Conservation (phyloP, 2,113 vertebrate species). For the Tupaia tana region DNA sequence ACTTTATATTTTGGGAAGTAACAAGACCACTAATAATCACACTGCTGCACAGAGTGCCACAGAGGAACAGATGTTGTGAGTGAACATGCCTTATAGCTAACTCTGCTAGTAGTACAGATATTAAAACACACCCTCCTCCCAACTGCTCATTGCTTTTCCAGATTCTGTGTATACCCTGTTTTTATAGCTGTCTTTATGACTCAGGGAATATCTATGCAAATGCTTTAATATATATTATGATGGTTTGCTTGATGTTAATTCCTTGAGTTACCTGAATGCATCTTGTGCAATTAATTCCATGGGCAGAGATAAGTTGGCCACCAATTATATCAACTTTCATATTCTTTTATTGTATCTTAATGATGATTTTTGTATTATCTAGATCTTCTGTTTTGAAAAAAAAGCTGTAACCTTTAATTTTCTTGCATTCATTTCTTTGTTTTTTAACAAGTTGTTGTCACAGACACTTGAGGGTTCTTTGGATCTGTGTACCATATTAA, state of each 20-base stretch:
- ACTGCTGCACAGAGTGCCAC: conserved; percentile 18
- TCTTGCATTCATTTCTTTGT: not conserved
- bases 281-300: conserved; percentile 2
- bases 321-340: not conserved
- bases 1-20: conserved; percentile 62
- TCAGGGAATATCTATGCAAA: conserved; percentile 65
- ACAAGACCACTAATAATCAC: conserved; percentile 63
- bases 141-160: conserved; percentile 61
- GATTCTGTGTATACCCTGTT: conserved; percentile 38
- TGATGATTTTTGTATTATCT: not conserved
- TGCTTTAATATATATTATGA: not conserved
- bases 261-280: not conserved
- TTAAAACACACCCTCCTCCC: conserved; percentile 54
- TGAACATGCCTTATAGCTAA: conserved; percentile 6
- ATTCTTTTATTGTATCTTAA: not conserved
- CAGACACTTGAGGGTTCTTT: not conserved
- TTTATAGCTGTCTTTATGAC: conserved; percentile 63
- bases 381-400: not conserved
- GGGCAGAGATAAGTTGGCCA: not conserved
- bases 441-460: not conserved
- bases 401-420: not conserved
- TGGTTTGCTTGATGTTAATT: conserved; percentile 39
- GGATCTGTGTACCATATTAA: conserved; percentile 16
- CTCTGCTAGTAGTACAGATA: conserved; percentile 43
- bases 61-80: conserved; percentile 76